A percentile compares a stretch with the other conserved stretches of the same genome.
phyloP scores from a whole-genome alignment of 1,140 invertebrate genomes.

The Leptinotarsa texana region DNA sequence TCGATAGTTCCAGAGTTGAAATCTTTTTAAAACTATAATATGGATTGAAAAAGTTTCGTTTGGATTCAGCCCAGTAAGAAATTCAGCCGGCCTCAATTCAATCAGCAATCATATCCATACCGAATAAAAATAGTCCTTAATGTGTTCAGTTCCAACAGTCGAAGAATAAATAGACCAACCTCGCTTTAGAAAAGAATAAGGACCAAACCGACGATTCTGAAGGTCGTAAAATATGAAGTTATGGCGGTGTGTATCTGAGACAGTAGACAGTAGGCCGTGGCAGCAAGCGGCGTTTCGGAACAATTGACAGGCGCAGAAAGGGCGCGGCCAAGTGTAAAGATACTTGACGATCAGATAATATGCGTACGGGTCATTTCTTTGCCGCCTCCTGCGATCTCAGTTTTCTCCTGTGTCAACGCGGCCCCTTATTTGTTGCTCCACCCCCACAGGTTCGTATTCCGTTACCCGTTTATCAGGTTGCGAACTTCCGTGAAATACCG shows the following conservation, averaged over 20 bases:
- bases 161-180: too few species aligned
- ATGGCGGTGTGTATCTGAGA: constrained; percentile 16
- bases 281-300: constrained; percentile 33
- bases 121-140: too few species aligned
- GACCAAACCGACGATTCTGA: too few species aligned
- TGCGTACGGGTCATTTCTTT: constrained; percentile 49
- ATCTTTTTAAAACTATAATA: too few species aligned
- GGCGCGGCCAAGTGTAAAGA: constrained; percentile 50
- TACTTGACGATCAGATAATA: constrained; percentile 54
- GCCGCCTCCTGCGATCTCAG: constrained; percentile 31
- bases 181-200: too few species aligned
- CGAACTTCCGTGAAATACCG: neutral
- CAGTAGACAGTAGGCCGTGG: constrained; percentile 33
- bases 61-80: too few species aligned
- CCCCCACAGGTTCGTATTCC: constrained; percentile 19
- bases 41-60: too few species aligned
- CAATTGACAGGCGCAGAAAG: constrained; percentile 51
- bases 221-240: constrained; percentile 28
- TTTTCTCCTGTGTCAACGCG: constrained; percentile 15
- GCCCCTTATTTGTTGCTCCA: constrained; percentile 23
- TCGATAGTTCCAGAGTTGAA: too few species aligned
- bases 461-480: neutral
- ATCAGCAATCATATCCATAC: too few species aligned
- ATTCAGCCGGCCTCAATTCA: too few species aligned
- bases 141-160: too few species aligned